phyloP scores from a whole-genome alignment of 2,888 invertebrate species.

The Eristalinus aeneus region DNA sequence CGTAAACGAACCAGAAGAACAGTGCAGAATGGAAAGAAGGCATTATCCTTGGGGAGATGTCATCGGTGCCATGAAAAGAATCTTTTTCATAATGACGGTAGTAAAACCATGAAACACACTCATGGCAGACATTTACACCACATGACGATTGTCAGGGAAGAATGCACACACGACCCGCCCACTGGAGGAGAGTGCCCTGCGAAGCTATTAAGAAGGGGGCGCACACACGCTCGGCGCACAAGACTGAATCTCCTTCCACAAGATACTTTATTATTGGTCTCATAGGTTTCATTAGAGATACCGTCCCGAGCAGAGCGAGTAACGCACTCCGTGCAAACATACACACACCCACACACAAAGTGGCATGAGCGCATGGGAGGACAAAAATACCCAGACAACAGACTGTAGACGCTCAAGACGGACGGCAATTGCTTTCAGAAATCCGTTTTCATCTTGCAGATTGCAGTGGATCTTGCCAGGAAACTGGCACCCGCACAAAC shows the following conservation, averaged over 20 bases:
- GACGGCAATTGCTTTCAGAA: slow-evolving; percentile 53
- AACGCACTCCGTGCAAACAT: not conserved
- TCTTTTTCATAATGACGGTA: slow-evolving; percentile 63
- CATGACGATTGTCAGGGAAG: slow-evolving; percentile 47
- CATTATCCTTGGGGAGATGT: slow-evolving; percentile 64
- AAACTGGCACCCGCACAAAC: not conserved
- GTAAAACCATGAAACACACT: slow-evolving; percentile 67
- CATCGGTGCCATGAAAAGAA: slow-evolving; percentile 63
- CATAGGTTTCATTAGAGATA: slow-evolving; percentile 62
- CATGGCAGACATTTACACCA: slow-evolving; percentile 60
- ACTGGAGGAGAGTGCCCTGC: slow-evolving; percentile 25
- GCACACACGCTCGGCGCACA: slow-evolving; percentile 6
- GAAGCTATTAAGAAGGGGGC: slow-evolving; percentile 40
- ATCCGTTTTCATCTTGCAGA: slow-evolving; percentile 42
- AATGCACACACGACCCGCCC: slow-evolving; percentile 26
- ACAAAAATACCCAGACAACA: slow-evolving; percentile 4
- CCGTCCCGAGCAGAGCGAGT: not conserved
- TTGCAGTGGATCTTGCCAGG: slow-evolving; percentile 29
- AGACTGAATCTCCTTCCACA: slow-evolving; percentile 41
- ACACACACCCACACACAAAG: not conserved
- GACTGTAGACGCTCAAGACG: slow-evolving; percentile 23
- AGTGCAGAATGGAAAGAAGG: slow-evolving; percentile 7
- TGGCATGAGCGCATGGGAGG: no score
- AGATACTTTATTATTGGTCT: slow-evolving; percentile 63
- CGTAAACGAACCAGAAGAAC: not conserved